Conservation (phyloP, 1,140 invertebrate genomes). For the Reticulitermes speratus region DNA sequence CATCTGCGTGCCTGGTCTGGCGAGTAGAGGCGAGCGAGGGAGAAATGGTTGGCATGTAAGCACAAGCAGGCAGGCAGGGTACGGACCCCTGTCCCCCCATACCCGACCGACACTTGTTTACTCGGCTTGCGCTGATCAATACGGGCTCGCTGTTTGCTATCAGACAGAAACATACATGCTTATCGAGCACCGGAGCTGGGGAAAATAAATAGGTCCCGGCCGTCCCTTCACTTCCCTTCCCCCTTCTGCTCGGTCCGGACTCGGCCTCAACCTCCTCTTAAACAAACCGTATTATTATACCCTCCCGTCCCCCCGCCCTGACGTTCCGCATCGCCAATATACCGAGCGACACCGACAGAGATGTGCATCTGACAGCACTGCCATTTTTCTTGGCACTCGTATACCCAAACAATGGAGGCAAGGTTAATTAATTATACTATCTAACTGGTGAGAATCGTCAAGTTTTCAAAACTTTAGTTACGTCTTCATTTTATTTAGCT, state of each 20-base stretch:
- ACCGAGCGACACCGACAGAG: constrained; percentile 21
- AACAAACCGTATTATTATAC: constrained; percentile 17
- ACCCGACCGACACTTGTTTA: constrained; percentile 38
- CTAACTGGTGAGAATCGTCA: constrained; percentile 30
- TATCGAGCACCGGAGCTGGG: constrained; percentile 33
- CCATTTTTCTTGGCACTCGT: constrained; percentile 29
- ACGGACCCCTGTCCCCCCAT: constrained; percentile 16
- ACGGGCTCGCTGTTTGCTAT: constrained; percentile 39
- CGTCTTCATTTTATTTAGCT: constrained; percentile 31
- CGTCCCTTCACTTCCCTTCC: neutral
- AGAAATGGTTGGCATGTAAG: neutral
- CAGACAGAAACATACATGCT: constrained; percentile 36
- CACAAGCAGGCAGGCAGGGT: neutral
- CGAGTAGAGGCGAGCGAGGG: neutral
- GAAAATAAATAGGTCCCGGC: constrained; percentile 33
- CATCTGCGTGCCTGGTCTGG: constrained; percentile 11
- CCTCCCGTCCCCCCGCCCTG: neutral
- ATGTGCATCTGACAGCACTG: constrained; percentile 25
- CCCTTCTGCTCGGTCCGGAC: neutral
- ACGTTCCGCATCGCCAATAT: neutral
- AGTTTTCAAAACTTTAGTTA: constrained; percentile 35
- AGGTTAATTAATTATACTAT: constrained; percentile 34
- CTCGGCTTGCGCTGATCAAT: constrained; percentile 40
- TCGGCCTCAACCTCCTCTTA: constrained; percentile 16
- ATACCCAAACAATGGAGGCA: constrained; percentile 27